phyloP scores from a whole-genome alignment of 2,888 invertebrate species.

The Elysia crispata region DNA sequence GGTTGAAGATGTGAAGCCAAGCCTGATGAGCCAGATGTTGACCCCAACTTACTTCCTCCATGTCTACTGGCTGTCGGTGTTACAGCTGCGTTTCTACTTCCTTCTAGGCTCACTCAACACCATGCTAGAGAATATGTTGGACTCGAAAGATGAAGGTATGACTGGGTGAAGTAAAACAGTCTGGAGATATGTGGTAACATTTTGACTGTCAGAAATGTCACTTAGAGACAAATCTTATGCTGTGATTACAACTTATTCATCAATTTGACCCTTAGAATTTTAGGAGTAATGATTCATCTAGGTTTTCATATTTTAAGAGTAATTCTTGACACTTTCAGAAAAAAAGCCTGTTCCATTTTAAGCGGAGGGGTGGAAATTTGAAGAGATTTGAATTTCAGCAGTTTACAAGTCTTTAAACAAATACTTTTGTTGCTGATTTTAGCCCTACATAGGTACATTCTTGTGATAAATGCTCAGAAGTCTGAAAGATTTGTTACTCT shows the following conservation, averaged over 20 bases:
- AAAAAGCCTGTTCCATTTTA: too few relatives aligned
- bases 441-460: too few relatives aligned
- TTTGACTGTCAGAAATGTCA: neutral
- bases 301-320: too few relatives aligned
- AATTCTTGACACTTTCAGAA: too few relatives aligned
- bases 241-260: neutral
- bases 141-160: slow-evolving; percentile 36
- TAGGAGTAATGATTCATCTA: neutral
- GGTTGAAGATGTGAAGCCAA: slow-evolving; percentile 14
- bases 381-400: too few relatives aligned
- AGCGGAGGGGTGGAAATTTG: too few relatives aligned
- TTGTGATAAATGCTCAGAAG: too few relatives aligned
- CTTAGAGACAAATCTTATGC: neutral
- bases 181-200: neutral
- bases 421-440: too few relatives aligned
- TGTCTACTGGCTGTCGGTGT: slow-evolving; percentile 61
- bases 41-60: slow-evolving; percentile 62
- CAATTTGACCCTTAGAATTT: neutral
- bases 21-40: slow-evolving; percentile 54
- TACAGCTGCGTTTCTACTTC: slow-evolving; percentile 66
- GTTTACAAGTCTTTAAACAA: too few relatives aligned
- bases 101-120: slow-evolving; percentile 63
- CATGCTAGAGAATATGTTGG: slow-evolving; percentile 36
- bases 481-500: too few relatives aligned
- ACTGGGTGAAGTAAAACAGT: neutral